Percentiles rank a stretch among this genome's conserved stretches.
Conservation (phyloP, 2,113 vertebrate genomes). For the Corythaixoides concolor region DNA sequence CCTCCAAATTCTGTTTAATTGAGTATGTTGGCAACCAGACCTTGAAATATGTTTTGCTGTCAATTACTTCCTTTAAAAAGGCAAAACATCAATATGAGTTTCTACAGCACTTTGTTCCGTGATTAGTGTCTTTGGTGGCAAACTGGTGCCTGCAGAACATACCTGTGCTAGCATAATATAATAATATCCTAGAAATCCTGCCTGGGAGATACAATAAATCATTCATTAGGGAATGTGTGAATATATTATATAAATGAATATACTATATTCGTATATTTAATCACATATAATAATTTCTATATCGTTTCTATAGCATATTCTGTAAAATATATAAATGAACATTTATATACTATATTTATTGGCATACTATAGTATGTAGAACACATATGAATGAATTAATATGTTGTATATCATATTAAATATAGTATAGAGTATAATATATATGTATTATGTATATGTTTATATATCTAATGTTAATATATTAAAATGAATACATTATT, state of each 20-base stretch:
- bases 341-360: not conserved
- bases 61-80: conserved; percentile 25
- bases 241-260: not conserved
- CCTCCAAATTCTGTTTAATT: conserved; percentile 50
- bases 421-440: not conserved
- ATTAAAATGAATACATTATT: not conserved
- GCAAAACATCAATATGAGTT: not conserved
- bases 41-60: conserved; percentile 51
- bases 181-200: not conserved
- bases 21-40: conserved; percentile 35
- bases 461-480: not conserved
- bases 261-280: not conserved
- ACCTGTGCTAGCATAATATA: not conserved
- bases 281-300: not conserved
- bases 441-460: not conserved
- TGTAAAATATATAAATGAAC: not conserved
- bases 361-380: not conserved
- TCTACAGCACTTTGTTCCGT: not conserved
- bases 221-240: not conserved
- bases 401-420: not conserved
- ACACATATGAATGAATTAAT: not conserved
- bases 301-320: not conserved
- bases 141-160: not conserved
- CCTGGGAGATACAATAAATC: not conserved
- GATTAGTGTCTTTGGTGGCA: not conserved